phyloP scores from a whole-genome alignment of 2,888 invertebrate genomes.

The Nomada hirtipes region DNA sequence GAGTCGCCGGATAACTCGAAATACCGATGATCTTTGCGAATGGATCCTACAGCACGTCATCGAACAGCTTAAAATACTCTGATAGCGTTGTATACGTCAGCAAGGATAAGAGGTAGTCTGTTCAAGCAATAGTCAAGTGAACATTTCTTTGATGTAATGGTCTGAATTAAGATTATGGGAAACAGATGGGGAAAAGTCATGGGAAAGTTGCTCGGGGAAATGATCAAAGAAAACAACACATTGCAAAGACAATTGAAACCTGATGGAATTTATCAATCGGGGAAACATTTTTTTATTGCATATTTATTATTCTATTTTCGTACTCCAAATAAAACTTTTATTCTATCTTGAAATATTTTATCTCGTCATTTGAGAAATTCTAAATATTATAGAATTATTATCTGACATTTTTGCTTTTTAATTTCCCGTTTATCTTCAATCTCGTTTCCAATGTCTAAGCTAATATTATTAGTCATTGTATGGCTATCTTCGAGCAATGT shows the following conservation, averaged over 20 bases:
- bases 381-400: no score
- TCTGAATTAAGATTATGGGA: slow-evolving; percentile 44
- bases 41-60: slow-evolving; percentile 34
- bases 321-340: no score
- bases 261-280: background rate
- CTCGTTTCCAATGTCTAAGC: no score
- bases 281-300: no score
- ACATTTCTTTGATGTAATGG: slow-evolving; percentile 24
- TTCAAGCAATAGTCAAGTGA: slow-evolving; percentile 35
- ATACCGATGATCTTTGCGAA: slow-evolving; percentile 33
- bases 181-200: slow-evolving; percentile 48
- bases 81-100: slow-evolving; percentile 45
- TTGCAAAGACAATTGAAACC: background rate
- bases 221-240: background rate
- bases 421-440: no score
- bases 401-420: no score
- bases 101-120: slow-evolving; percentile 60
- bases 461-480: no score
- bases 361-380: no score
- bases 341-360: no score
- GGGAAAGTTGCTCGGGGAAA: slow-evolving; percentile 22
- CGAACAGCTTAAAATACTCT: slow-evolving; percentile 41
- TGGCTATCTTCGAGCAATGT: background rate
- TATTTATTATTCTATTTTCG: no score
- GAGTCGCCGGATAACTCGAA: slow-evolving; percentile 3